Evolutionary conservation across 2,797 vertebrate species (phyloP), one percentile per base, ranked within the genome.

Genomic region (Echiichthys vipera): DNA sequence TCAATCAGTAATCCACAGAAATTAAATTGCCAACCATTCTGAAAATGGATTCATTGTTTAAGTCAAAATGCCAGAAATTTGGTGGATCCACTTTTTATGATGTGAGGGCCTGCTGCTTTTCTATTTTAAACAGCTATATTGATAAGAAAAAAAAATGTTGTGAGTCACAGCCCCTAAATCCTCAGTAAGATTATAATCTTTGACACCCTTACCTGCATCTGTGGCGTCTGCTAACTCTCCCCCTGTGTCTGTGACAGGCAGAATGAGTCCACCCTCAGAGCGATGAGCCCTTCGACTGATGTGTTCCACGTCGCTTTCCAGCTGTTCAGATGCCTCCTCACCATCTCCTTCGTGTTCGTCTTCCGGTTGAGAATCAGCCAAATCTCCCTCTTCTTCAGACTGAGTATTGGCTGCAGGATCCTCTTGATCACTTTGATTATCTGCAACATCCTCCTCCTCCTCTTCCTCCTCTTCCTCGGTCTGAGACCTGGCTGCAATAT

Each of bases 121-220:
- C 22, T 64, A 3, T 51, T 34, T 24, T 34, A 0, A n/a, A 42
- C 11, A 14, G 5, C 13, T 32, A 40, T 20, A 20, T 40, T 13
- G 34, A 10, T 17, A 54, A 32, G 12, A 37, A 34, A 30, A 4
- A 24, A 3, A 2, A n/a, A n/a, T n/a, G 1, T 18, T 40, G 5
- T 66, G 24, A n/a, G 15, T 6, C 42, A 5, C 12, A 32, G 8
- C 4, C 1, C 14, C 40, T n/a, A 22, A 13, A 29, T 27, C 3
- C 11, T 54, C 4, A 56, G 8, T 10, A 7, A 49, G 5, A 55
- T 13, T 2, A 13, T n/a, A 4, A 22, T 34, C 70, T 51, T 40
- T 37, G 0, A 53, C 2, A 2, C 49, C 12, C 87, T 81, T 42
- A 94, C 93, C 90, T 77, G 74, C 56, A 7, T 88, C 80, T 36